These are phyloP conservation scores for Dicranocentrus wangi DNA, from an alignment of 2,888 invertebrate genomes.

Conservation along the genomic window DNA sequence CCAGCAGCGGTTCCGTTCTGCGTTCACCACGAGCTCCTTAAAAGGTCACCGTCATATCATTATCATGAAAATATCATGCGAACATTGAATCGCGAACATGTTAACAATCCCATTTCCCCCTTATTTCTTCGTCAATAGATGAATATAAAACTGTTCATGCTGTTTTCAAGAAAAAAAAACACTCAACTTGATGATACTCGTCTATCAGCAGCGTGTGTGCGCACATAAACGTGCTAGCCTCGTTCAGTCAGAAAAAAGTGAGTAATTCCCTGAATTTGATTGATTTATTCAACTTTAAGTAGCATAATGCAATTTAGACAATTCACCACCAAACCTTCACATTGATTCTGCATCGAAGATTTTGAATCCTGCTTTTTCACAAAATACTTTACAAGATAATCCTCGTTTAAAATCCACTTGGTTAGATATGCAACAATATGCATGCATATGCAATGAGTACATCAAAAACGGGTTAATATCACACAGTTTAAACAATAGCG, in stretches of 20 bases:
- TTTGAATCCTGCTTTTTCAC: constrained; percentile 9
- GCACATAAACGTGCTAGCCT: constrained; percentile 31
- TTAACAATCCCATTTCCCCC: background rate
- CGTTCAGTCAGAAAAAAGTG: constrained; percentile 41
- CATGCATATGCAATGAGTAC: constrained; percentile 1
- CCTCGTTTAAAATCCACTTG: background rate
- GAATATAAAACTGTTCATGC: constrained; percentile 19
- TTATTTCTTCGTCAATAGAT: too few relatives aligned
- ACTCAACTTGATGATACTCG: background rate
- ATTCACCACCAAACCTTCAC: constrained; percentile 26
- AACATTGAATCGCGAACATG: background rate
- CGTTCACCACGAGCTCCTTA: constrained; percentile 48
- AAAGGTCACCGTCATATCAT: constrained; percentile 50
- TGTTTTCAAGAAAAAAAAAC: constrained; percentile 14
- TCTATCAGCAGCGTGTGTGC: constrained; percentile 1
- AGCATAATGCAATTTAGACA: constrained; percentile 42
- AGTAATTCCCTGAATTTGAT: constrained; percentile 35
- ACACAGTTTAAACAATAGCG: constrained; percentile 46
- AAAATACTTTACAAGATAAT: background rate
- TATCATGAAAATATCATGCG: background rate
- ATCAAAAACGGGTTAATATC: constrained; percentile 57
- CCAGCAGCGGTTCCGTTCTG: constrained; percentile 50
- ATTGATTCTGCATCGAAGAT: constrained; percentile 8
- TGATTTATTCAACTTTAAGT: constrained; percentile 50
- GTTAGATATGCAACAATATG: constrained; percentile 3